Base-by-base conservation (phyloP, 2,797 vertebrate species). In the Dallia pectoralis region DNA sequence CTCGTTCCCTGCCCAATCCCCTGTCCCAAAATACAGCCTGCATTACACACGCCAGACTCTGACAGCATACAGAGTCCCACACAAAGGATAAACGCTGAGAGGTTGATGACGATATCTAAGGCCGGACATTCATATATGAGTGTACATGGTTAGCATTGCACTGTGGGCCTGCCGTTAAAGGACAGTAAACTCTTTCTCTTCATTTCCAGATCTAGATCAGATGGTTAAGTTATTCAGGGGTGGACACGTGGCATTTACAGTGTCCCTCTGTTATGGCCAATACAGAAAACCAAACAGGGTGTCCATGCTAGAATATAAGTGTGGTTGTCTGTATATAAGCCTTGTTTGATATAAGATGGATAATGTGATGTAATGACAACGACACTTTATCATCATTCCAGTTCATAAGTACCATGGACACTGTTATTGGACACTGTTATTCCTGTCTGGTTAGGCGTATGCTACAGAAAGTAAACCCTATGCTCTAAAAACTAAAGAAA, bases 21-120 rank as follows among this genome's bases (percentile, higher is more conserved):
- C 74, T 71, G 80, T 77, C 70, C 67, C 76, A 67, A 74, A 84
- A 77, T 67, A 81, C 74, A 53, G 74, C 65, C 77, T 62, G 74
- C 75, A 75, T 76, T 80, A 80, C 47, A 74, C 70, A 83, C 81
- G 79, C 25, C 53, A n/a, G 80, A 79, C 75, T 78, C 74, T 79
- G 84, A 85, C 74, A 74, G 76, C 78, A 76, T 19, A 71, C 16
- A 76, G 75, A 69, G n/a, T n/a, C n/a, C 25, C 15, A 62, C 59
- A 11, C 25, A 25, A 62, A 27, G 27, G 15, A 36, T n/a, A 2
- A 30, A 64, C 29, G 29, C 29, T 32, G 30, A 64, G 32, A 15
- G 7, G 62, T 4, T 19, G 14, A 63, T 63, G 30, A 18, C 32
- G 29, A 64, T 64, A 9, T 29, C 62, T 32, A 30, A 33, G 14